Evolutionary conservation across 2,113 vertebrate species (phyloP).

Genomic region (Litocranius walleri): DNA sequence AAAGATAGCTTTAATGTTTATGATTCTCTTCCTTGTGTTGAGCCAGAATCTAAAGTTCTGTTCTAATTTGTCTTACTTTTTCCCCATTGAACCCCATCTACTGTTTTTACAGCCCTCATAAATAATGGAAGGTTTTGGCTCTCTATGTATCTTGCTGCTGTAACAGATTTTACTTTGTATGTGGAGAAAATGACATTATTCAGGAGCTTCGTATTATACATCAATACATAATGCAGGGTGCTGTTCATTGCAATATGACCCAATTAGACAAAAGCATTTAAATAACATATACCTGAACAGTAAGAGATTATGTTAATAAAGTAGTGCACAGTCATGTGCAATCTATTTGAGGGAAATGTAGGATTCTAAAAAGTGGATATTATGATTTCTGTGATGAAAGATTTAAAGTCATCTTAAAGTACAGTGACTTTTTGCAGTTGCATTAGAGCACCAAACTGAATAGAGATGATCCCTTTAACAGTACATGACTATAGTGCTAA

Average conservation of each 20-base stretch:
- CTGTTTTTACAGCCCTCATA: constrained; percentile 12
- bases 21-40: background rate
- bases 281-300: background rate
- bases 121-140: constrained; percentile 27
- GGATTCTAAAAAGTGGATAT: constrained; percentile 13
- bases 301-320: constrained; percentile 14
- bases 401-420: constrained; percentile 19
- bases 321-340: background rate
- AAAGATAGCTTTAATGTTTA: background rate
- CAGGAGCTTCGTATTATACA: background rate
- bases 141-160: background rate
- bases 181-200: constrained; percentile 2
- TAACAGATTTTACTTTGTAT: background rate
- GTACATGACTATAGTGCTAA: background rate
- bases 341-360: constrained; percentile 10
- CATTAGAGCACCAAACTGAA: background rate
- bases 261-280: constrained; percentile 40
- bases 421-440: background rate
- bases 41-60: background rate
- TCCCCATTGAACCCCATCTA: background rate
- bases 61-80: constrained; percentile 9
- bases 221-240: background rate
- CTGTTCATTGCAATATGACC: background rate
- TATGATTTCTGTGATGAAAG: constrained; percentile 20
- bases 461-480: background rate